Conservation (phyloP, 2,797 vertebrate genomes). For the Alfaro cultratus region DNA sequence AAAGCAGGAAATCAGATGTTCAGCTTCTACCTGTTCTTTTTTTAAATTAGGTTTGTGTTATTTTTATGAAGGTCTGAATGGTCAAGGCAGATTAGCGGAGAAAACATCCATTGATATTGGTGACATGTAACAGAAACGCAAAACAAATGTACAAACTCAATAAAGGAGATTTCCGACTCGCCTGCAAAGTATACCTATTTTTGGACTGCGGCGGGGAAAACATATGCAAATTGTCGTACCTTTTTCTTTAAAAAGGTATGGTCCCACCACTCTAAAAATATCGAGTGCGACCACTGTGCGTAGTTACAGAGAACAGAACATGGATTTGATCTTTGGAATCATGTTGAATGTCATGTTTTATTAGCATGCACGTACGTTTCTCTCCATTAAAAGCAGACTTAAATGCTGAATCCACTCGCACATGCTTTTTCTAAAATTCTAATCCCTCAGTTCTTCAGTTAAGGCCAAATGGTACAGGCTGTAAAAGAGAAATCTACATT, state of each 20-base stretch:
- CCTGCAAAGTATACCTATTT: background rate
- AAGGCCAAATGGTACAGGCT: background rate
- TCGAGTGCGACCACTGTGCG: background rate
- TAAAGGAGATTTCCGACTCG: background rate
- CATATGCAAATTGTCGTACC: background rate
- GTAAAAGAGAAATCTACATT: background rate
- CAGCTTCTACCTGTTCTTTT: background rate
- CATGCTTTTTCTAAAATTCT: background rate
- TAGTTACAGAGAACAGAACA: conserved; percentile 1
- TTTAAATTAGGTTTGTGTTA: conserved; percentile 19
- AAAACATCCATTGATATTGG: background rate
- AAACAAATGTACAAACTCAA: background rate
- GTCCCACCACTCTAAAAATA: background rate
- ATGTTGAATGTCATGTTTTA: conserved; percentile 9
- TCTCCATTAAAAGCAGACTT: background rate
- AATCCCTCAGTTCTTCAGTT: background rate
- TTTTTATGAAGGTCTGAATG: conserved; percentile 9
- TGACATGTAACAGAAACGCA: no score
- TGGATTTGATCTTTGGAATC: conserved; percentile 8
- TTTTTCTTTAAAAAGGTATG: background rate
- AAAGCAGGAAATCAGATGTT: background rate
- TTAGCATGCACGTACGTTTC: background rate
- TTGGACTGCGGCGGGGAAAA: background rate
- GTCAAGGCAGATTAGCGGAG: conserved; percentile 9
- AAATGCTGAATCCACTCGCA: background rate